Percentiles rank a stretch among this genome's conserved stretches.
phyloP scores from a whole-genome alignment of 2,797 vertebrate species.

The Bucorvus abyssinicus region DNA sequence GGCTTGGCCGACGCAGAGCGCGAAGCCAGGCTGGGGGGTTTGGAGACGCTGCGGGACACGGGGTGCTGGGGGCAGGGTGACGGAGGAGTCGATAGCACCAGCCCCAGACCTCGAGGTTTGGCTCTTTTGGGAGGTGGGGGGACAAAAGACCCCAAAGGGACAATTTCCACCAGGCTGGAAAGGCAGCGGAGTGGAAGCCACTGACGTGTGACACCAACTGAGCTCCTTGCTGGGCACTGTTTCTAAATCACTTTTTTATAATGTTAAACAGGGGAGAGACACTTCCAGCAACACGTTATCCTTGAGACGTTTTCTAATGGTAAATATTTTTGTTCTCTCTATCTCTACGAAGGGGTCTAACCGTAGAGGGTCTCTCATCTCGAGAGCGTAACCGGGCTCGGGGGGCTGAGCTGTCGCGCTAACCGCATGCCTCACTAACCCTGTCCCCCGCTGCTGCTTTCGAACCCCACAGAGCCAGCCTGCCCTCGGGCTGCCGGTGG shows the following conservation, averaged over 20 bases:
- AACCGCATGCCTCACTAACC: slow-evolving; percentile 75
- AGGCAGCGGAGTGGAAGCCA: neutral
- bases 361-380: slow-evolving; percentile 40
- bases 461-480: neutral
- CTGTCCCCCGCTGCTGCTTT: neutral
- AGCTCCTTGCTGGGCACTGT: slow-evolving; percentile 64
- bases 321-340: slow-evolving; percentile 92
- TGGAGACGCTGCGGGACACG: neutral
- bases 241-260: slow-evolving; percentile 80
- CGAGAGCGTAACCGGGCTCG: slow-evolving; percentile 47
- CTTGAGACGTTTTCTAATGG: slow-evolving; percentile 98
- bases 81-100: neutral
- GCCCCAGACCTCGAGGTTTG: neutral
- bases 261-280: slow-evolving; percentile 95
- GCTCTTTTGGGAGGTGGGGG: neutral
- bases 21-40: neutral
- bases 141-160: neutral
- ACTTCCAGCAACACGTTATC: slow-evolving; percentile 91
- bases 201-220: slow-evolving; percentile 1
- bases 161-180: neutral
- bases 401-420: slow-evolving; percentile 64
- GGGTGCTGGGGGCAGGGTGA: neutral
- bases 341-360: slow-evolving; percentile 67
- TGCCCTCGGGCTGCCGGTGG: neutral
- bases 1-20: neutral